phyloP scores from a whole-genome alignment of 2,888 invertebrate genomes.

The Yponomeuta malinellus region DNA sequence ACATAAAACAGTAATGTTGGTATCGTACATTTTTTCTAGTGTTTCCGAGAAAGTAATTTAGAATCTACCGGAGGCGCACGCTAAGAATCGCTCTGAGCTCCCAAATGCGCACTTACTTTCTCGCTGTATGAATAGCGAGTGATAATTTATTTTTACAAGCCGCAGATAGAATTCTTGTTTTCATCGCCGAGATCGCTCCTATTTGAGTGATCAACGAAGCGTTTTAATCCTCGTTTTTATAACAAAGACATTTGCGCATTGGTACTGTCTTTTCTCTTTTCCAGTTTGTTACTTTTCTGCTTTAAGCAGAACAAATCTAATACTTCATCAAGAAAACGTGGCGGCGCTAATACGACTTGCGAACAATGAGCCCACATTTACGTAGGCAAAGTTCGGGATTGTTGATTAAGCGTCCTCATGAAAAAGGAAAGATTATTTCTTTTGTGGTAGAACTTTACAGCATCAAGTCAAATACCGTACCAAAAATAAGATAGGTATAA shows the following conservation, averaged over 20 bases:
- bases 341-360: neutral
- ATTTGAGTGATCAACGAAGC: slow-evolving; percentile 3
- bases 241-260: neutral
- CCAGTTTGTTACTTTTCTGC: neutral
- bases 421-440: neutral
- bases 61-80: neutral
- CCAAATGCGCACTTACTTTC: slow-evolving; percentile 8
- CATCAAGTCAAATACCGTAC: neutral
- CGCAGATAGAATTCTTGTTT: slow-evolving; percentile 1
- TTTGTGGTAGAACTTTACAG: neutral
- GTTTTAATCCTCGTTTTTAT: neutral
- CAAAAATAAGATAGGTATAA: neutral
- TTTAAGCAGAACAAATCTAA: neutral
- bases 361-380: neutral
- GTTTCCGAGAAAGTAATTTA: neutral
- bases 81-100: slow-evolving; percentile 8
- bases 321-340: neutral
- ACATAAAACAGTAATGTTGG: neutral
- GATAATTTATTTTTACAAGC: slow-evolving; percentile 15
- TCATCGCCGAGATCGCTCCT: slow-evolving; percentile 4
- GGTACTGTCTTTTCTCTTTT: neutral
- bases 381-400: neutral
- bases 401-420: neutral
- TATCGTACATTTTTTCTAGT: neutral
- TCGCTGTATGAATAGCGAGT: slow-evolving; percentile 1